Evolutionary conservation across 2,113 vertebrate genomes (phyloP).

Genomic region (Mormyrus lacerda): DNA sequence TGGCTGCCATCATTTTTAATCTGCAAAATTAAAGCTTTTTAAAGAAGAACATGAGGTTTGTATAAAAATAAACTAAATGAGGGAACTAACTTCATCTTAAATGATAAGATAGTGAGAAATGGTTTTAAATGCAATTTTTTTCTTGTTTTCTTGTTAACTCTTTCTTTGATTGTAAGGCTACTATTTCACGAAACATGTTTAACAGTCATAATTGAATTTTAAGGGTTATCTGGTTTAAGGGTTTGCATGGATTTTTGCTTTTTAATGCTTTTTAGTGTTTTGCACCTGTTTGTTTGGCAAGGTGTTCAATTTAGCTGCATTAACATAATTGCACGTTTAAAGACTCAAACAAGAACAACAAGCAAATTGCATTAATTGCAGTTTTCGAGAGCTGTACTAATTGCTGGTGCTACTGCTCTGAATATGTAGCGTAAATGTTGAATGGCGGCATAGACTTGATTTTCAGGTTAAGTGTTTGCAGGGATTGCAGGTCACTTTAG

Average conservation of each 20-base stretch:
- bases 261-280: constrained; percentile 22
- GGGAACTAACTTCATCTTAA: background rate
- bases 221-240: background rate
- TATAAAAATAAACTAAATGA: background rate
- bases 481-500: background rate
- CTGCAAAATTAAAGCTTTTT: background rate
- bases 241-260: constrained; percentile 2
- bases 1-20: background rate
- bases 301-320: constrained; percentile 44
- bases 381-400: constrained; percentile 38
- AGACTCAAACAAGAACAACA: constrained; percentile 37
- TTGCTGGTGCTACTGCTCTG: constrained; percentile 20
- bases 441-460: background rate
- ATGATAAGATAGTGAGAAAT: background rate
- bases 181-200: background rate
- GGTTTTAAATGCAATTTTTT: background rate
- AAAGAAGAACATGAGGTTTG: background rate
- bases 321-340: constrained; percentile 43
- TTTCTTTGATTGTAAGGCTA: background rate
- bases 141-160: background rate
- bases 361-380: constrained; percentile 43
- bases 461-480: background rate
- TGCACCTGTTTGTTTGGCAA: constrained; percentile 31
- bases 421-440: background rate
- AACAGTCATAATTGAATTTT: background rate